Evolutionary conservation across 2,888 invertebrate species (phyloP).

Genomic region (Cyclophora albipunctata): DNA sequence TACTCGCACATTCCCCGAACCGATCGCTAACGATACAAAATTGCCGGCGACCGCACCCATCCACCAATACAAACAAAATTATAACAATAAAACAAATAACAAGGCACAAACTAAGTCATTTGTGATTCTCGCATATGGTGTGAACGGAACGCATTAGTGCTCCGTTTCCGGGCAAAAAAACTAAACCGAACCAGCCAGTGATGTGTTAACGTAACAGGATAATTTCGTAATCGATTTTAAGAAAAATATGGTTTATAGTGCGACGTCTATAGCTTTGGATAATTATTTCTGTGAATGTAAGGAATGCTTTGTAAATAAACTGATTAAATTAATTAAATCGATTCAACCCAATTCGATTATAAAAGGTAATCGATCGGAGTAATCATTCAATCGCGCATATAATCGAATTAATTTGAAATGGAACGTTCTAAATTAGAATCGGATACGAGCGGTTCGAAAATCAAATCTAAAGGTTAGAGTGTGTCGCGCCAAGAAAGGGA

Average conservation of each 20-base stretch:
- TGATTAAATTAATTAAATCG: constrained; percentile 7
- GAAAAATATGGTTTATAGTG: not conserved
- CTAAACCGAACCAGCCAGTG: constrained; percentile 3
- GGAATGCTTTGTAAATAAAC: no score
- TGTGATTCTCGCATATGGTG: constrained; percentile 53
- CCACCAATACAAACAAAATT: constrained; percentile 52
- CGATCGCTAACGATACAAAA: not conserved
- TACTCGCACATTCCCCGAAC: no score
- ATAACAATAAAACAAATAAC: constrained; percentile 48
- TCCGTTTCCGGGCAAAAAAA: constrained; percentile 45
- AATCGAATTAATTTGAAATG: constrained; percentile 40
- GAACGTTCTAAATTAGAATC: constrained; percentile 14
- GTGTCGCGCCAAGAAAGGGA: constrained; percentile 7
- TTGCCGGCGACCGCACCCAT: constrained; percentile 19
- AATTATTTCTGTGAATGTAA: no score
- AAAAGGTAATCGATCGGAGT: constrained; percentile 15
- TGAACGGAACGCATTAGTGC: constrained; percentile 52
- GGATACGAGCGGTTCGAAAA: no score
- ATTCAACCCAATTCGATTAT: constrained; percentile 13
- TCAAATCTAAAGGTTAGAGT: no score
- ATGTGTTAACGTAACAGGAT: constrained; percentile 4
- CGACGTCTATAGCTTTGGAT: no score
- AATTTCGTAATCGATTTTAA: not conserved
- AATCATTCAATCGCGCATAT: constrained; percentile 18
- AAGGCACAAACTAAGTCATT: constrained; percentile 36